Base-by-base conservation (phyloP, 2,113 vertebrate species). In the Dipodomys ordii region DNA sequence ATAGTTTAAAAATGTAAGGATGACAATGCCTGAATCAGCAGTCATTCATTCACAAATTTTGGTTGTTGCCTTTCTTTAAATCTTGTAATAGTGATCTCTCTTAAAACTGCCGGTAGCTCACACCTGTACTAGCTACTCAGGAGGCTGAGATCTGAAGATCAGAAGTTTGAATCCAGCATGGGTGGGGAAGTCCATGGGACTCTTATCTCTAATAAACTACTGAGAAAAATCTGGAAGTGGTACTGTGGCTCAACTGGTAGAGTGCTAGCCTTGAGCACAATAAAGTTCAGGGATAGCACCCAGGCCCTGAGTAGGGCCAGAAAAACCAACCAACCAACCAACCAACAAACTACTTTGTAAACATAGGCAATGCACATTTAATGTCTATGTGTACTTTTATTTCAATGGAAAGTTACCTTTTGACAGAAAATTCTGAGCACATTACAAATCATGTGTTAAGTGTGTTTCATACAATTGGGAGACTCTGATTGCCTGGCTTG, bases 401-500 rank as follows among this genome's bases (percentile, higher is more conserved):
- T 88, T 88, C 15, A 16, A 72, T 67, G 64, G 30, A 68, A 87
- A 82, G 20, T 84, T 72, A 78, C 62, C 8, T 84, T 88, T 90
- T 65, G 13, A n/a, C 5, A 60, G 76, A 85, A 78, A 83, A 39
- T 60, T 84, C 44, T 44, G 32, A 87, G 60, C 62, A 89, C 78
- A 69, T 73, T 76, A 22, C 77, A 64, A 35, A 28, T 91, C 35
- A 27, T 46, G 6, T 95, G 22, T 77, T 89, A 64, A 23, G 69
- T 44, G 35, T n/a, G 32, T 87, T 46, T 68, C 53, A 90, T 89
- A 44, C 82, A 81, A 11, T 32, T 91, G 78, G 80, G 53, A 74
- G n/a, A 49, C 32, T 39, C 85, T 65, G 83, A 82, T 60, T 49
- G 65, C 60, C 32, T 30, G 68, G 74, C 96, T 95, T 95, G 22